Evolutionary conservation across 1,140 invertebrate genomes (phyloP).

Genomic region (Bursaphelenchus mucronatus): DNA sequence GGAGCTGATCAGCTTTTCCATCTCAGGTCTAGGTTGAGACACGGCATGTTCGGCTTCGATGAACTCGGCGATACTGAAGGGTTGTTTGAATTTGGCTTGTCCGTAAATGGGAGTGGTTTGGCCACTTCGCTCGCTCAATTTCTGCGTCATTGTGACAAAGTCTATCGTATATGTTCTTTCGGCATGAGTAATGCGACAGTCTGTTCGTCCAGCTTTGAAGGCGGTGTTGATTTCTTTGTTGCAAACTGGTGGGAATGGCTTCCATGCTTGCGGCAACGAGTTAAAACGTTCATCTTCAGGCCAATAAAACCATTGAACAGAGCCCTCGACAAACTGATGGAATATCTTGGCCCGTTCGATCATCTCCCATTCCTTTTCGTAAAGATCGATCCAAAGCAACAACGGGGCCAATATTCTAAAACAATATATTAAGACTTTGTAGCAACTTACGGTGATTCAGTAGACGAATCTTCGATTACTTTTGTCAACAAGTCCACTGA

Average conservation of each 20-base stretch:
- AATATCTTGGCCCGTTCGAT: background rate
- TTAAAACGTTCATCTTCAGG: background rate
- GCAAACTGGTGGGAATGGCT: background rate
- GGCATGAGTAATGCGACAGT: conserved; percentile 2
- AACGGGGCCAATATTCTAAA: conserved; percentile 13
- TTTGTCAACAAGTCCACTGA: background rate
- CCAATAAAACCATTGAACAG: conserved; percentile 17
- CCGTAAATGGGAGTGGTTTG: conserved; percentile 9
- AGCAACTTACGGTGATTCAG: conserved; percentile 1
- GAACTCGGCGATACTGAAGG: conserved; percentile 7
- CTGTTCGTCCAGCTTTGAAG: conserved; percentile 16
- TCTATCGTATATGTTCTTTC: background rate
- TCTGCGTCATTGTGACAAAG: conserved; percentile 16
- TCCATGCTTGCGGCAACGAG: background rate
- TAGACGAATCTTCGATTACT: background rate
- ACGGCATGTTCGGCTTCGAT: background rate
- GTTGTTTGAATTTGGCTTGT: background rate
- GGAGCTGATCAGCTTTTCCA: background rate
- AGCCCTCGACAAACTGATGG: conserved; percentile 5
- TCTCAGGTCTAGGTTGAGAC: conserved; percentile 1
- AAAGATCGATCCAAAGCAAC: conserved; percentile 15
- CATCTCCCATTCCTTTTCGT: conserved; percentile 13
- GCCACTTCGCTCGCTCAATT: background rate
- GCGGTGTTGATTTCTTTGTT: conserved; percentile 3
- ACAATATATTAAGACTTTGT: background rate